These are phyloP conservation scores for Zoanthus sociatus DNA, from an alignment of 92 coral and sea anemone genomes.

Conservation along the genomic window DNA sequence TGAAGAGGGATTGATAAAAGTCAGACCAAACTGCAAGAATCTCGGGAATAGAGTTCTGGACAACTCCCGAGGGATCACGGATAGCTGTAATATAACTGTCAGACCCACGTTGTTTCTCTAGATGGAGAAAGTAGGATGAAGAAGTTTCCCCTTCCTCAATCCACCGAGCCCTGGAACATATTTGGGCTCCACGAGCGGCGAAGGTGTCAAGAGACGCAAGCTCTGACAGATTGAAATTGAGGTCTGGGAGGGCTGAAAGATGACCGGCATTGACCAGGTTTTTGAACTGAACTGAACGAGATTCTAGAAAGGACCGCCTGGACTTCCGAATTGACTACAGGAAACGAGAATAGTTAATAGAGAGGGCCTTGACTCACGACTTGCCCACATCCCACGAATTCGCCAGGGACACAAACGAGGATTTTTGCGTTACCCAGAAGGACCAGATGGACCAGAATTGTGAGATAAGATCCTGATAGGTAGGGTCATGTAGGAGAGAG, in stretches of 20 bases:
- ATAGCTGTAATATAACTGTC: too few relatives aligned
- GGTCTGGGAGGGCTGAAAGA: not conserved
- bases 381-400: not conserved
- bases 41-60: too few relatives aligned
- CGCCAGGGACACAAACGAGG: not conserved
- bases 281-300: not conserved
- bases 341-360: not conserved
- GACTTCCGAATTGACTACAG: not conserved
- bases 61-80: too few relatives aligned
- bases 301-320: not conserved
- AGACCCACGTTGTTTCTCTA: too few relatives aligned
- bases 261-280: not conserved
- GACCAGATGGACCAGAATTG: slow-evolving; percentile 1
- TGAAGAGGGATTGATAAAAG: too few relatives aligned
- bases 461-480: not conserved
- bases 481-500: not conserved
- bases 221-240: not conserved
- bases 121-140: not conserved
- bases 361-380: not conserved
- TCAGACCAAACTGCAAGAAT: too few relatives aligned
- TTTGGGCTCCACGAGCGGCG: not conserved
- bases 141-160: not conserved
- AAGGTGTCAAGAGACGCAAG: not conserved
- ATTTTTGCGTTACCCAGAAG: not conserved
- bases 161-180: not conserved